phyloP scores from a whole-genome alignment of 2,797 vertebrate genomes.

The Spinus olivaceus region DNA sequence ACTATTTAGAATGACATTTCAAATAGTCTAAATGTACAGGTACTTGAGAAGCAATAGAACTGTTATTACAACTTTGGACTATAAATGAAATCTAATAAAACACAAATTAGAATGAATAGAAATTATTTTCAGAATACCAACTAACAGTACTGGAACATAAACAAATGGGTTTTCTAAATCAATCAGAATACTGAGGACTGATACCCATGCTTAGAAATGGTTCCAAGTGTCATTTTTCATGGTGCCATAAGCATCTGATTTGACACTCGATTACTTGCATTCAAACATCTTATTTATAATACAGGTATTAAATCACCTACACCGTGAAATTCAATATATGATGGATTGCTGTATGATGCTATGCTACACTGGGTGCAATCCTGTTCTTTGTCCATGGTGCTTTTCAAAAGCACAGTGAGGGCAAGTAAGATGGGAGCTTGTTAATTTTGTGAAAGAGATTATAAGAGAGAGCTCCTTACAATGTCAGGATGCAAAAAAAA shows the following conservation, averaged over 20 bases:
- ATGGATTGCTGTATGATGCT: neutral
- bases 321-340: neutral
- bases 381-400: neutral
- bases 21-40: neutral
- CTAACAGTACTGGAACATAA: neutral
- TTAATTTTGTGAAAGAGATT: neutral
- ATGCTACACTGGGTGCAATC: neutral
- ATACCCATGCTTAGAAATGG: neutral
- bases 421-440: neutral
- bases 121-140: neutral
- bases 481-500: neutral
- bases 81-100: slow-evolving; percentile 8
- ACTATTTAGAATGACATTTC: neutral
- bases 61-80: neutral
- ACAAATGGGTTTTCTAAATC: neutral
- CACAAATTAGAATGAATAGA: neutral
- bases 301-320: neutral
- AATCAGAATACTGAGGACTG: neutral
- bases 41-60: slow-evolving; percentile 3
- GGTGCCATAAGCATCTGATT: neutral
- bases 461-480: neutral
- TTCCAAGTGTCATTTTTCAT: neutral
- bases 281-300: neutral
- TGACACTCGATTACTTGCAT: neutral
- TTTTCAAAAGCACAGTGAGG: neutral